Base-by-base conservation (phyloP, 2,113 vertebrate genomes). In the Callipepla squamata region DNA sequence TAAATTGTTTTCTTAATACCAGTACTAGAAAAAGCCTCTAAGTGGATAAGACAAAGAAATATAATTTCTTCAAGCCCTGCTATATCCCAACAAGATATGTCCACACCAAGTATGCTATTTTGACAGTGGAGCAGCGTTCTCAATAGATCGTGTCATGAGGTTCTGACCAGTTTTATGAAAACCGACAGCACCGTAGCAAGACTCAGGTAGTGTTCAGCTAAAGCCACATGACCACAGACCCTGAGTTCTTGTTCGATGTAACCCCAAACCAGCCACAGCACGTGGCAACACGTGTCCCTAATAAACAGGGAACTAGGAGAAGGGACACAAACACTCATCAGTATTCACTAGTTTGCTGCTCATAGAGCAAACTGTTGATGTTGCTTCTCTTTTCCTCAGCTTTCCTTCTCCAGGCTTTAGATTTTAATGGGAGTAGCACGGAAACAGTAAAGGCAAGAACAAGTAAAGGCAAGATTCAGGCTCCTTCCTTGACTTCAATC, bases 111-210 rank as follows among this genome's bases (percentile, higher is more conserved):
- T 30, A 77, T 87, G 70, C n/a, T 80, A 36, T 58, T 0, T 61
- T 38, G 57, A 62, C 55, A 50, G 15, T 22, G 51, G 9, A 63
- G 36, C 65, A 74, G 45, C 61, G 47, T 50, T 93, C 47, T 55
- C 12, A 1, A 68, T 63, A 40, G 34, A 67, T 16, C 45, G 61
- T 17, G 58, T 73, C 21, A 62, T 0, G 0, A 81, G 72, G 32
- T 16, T 89, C 66, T 66, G 61, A 55, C 17, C 1, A 1, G n/a
- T 55, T 91, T 38, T 53, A 36, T 57, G 55, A 91, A 69, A 95
- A 80, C 9, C 28, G 67, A 21, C 58, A 66, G 36, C 30, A 58
- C 45, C 51, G 58, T 23, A 82, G 44, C 66, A 84, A 42, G 23
- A 57, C 13, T 15, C 2, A 0, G 66, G 22, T 13, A 23, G 11